Conservation (phyloP, 2,888 invertebrate genomes). For the Lysandra coridon region DNA sequence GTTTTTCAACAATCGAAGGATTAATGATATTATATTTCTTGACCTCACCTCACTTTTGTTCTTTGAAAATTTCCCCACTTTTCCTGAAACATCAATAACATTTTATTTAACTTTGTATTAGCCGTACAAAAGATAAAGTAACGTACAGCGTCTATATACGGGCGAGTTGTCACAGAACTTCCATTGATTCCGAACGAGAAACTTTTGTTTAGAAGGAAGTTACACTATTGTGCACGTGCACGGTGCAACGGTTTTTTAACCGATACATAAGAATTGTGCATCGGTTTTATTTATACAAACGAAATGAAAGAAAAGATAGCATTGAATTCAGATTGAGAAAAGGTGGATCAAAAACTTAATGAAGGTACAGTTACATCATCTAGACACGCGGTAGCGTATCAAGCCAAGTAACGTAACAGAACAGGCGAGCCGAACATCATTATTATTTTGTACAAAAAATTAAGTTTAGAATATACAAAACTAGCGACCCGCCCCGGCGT, state of each 20-base stretch:
- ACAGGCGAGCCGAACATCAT: too few species aligned
- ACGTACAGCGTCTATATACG: constrained; percentile 32
- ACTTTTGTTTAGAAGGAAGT: constrained; percentile 39
- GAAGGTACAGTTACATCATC: too few species aligned
- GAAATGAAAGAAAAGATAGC: background rate
- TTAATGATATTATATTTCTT: too few species aligned
- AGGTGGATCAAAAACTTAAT: background rate
- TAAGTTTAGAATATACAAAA: too few species aligned
- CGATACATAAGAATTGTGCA: background rate
- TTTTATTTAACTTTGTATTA: constrained; percentile 29
- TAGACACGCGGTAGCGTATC: too few species aligned
- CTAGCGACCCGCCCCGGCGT: too few species aligned
- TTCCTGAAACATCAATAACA: background rate
- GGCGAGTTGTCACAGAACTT: constrained; percentile 36
- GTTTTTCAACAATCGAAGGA: too few species aligned
- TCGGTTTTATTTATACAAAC: background rate
- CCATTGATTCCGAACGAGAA: constrained; percentile 39
- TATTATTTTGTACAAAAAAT: too few species aligned
- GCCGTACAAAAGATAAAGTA: constrained; percentile 27
- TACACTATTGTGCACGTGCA: constrained; percentile 38
- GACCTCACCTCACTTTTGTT: too few species aligned
- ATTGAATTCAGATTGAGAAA: background rate
- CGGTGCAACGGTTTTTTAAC: constrained; percentile 34
- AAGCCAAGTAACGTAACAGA: too few species aligned
- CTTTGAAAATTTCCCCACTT: background rate